These are phyloP conservation scores for Phaenicophaeus curvirostris DNA, from an alignment of 2,797 vertebrate genomes.

Conservation along the genomic window DNA sequence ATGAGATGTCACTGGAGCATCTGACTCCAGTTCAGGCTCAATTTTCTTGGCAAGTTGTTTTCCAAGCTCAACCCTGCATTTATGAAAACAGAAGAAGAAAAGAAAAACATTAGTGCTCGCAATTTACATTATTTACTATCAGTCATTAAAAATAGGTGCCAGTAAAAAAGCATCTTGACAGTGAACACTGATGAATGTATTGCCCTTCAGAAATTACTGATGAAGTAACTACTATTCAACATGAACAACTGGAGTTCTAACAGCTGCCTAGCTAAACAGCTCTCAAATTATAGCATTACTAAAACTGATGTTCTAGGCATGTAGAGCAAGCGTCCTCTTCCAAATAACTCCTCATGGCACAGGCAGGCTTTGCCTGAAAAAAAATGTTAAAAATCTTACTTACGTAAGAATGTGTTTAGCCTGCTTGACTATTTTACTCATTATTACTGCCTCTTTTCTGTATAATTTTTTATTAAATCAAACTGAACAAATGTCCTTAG, in stretches of 20 bases:
- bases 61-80: conserved; percentile 91
- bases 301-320: not conserved
- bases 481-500: not conserved
- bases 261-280: not conserved
- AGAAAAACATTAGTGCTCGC: not conserved
- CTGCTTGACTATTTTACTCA: not conserved
- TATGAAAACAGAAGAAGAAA: not conserved
- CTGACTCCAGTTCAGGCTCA: conserved; percentile 90
- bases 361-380: not conserved
- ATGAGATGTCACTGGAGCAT: conserved; percentile 87
- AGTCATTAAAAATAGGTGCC: not conserved
- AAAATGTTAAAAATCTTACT: no score
- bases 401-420: not conserved
- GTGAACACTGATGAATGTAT: not conserved
- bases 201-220: not conserved
- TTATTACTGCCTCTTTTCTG: not conserved
- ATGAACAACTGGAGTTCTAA: not conserved
- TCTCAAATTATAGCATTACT: not conserved
- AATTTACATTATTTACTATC: not conserved
- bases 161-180: not conserved
- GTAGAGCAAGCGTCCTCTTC: not conserved
- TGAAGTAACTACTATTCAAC: not conserved
- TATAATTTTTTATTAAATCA: not conserved
- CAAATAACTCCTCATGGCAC: not conserved
- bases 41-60: conserved; percentile 98